phyloP scores from a whole-genome alignment of 2,888 invertebrate species.

The Plebejus melissa region DNA sequence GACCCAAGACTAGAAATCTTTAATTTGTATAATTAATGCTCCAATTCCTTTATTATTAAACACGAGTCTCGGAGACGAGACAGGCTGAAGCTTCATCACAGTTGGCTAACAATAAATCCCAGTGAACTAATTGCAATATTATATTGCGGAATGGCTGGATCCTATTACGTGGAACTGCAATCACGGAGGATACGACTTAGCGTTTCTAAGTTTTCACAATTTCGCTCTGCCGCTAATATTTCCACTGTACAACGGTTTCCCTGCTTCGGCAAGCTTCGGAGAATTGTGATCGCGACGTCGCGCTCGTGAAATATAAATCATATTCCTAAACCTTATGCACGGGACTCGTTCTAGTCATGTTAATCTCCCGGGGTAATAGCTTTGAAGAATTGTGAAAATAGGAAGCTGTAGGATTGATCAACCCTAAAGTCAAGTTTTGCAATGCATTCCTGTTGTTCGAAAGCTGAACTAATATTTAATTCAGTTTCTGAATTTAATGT shows the following conservation, averaged over 20 bases:
- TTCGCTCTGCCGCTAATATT: slow-evolving; percentile 59
- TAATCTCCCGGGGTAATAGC: not conserved
- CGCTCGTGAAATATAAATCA: slow-evolving; percentile 4
- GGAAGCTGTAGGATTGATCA: not conserved
- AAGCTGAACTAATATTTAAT: not conserved
- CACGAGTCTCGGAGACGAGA: slow-evolving; percentile 15
- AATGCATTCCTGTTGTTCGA: not conserved
- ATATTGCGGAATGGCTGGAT: slow-evolving; percentile 32
- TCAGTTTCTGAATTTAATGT: not conserved
- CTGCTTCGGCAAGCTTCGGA: slow-evolving; percentile 51
- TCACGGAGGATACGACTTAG: slow-evolving; percentile 56
- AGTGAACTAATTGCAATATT: slow-evolving; percentile 36
- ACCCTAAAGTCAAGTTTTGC: not conserved
- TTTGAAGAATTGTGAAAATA: not conserved
- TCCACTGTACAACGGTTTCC: slow-evolving; percentile 61
- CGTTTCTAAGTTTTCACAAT: slow-evolving; percentile 73
- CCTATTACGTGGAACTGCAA: slow-evolving; percentile 44
- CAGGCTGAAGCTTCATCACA: slow-evolving; percentile 27
- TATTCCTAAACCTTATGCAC: not conserved
- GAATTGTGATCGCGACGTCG: slow-evolving; percentile 53
- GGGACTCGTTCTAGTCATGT: not conserved
- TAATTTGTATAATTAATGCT: not conserved
- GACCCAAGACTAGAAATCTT: not conserved
- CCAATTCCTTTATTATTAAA: slow-evolving; percentile 7
- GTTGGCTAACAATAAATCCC: slow-evolving; percentile 35